These are phyloP conservation scores for Halcyon chelicuti DNA, from an alignment of 2,797 vertebrate genomes.

Conservation along the genomic window DNA sequence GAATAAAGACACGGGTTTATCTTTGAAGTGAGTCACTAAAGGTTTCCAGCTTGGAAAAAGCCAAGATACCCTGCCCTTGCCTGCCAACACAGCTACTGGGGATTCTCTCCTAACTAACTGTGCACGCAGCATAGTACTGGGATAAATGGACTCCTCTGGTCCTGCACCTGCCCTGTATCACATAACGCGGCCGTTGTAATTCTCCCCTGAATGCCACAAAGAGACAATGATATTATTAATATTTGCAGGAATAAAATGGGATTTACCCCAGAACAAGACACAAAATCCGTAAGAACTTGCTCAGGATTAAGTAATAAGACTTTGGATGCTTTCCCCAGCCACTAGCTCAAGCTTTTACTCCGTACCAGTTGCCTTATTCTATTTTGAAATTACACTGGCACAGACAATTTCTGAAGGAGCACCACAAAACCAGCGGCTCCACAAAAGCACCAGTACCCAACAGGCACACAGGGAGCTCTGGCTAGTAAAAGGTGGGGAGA, in stretches of 20 bases:
- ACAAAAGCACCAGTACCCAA: too few relatives aligned
- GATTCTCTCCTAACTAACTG: background rate
- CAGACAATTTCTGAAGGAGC: background rate
- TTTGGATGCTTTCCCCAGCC: background rate
- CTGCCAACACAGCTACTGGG: background rate
- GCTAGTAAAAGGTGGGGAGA: background rate
- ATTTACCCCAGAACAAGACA: background rate
- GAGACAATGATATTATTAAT: fast-evolving
- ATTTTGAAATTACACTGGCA: background rate
- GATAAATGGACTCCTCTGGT: background rate
- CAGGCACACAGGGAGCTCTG: background rate
- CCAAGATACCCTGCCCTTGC: background rate
- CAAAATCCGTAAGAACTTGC: background rate
- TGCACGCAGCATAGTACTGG: background rate
- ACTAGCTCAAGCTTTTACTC: background rate
- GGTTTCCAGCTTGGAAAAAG: background rate
- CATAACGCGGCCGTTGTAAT: too few relatives aligned
- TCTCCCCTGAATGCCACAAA: background rate
- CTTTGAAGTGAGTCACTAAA: slow-evolving; percentile 1
- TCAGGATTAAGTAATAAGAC: background rate
- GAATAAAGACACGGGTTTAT: background rate
- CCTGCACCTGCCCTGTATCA: background rate
- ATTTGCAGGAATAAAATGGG: background rate
- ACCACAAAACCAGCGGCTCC: background rate
- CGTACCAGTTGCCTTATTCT: background rate